Conservation (phyloP, 64 coral and sea anemone genomes). For the Montipora efflorescens region DNA sequence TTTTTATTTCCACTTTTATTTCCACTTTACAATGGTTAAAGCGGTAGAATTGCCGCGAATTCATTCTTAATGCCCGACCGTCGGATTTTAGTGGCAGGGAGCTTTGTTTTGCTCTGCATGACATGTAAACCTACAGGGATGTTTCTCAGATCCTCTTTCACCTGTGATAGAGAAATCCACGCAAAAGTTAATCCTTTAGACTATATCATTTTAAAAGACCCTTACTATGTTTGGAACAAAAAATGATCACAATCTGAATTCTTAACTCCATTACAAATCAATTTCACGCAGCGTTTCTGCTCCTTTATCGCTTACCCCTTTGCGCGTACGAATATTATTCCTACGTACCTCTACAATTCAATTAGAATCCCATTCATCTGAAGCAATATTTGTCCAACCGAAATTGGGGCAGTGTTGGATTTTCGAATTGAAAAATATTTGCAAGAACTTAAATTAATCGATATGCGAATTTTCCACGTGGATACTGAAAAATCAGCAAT, state of each 20-base stretch:
- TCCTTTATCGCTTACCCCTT: not conserved
- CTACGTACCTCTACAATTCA: not conserved
- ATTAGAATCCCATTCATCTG: no score
- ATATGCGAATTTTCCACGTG: no score
- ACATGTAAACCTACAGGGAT: conserved; percentile 27
- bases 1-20: conserved; percentile 18
- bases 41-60: not conserved
- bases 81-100: not conserved
- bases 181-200: conserved; percentile 30
- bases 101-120: conserved; percentile 38
- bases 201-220: conserved; percentile 29
- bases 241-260: conserved; percentile 13
- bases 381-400: no score
- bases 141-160: conserved; percentile 9
- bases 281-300: conserved; percentile 2
- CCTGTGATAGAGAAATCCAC: conserved; percentile 27
- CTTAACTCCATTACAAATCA: conserved; percentile 19
- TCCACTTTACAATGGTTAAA: conserved; percentile 3
- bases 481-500: not conserved
- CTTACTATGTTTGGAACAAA: conserved; percentile 1
- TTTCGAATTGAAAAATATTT: not conserved
- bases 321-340: not conserved
- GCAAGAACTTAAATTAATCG: no score
- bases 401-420: no score
- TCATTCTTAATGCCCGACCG: not conserved